Base-by-base conservation (phyloP, 1,140 invertebrate species). In the Diploscapter pachys region DNA sequence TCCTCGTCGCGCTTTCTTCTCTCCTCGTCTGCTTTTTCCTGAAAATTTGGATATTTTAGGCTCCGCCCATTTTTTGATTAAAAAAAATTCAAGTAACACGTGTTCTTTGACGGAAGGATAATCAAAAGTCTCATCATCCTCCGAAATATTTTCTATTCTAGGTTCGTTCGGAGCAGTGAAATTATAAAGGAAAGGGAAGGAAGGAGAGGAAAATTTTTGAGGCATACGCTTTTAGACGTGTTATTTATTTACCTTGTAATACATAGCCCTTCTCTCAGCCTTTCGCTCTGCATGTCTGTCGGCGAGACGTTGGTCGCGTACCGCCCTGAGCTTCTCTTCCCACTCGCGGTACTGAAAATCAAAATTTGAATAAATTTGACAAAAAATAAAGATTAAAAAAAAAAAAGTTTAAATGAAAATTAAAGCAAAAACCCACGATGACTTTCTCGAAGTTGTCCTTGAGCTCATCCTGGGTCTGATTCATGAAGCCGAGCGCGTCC, bases 401-500 rank as follows among this genome's bases (percentile, higher is more conserved):
- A n/a, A n/a, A n/a, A n/a, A n/a, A n/a, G 8, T 59, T n/a, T 8
- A n/a, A n/a, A 9, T 59, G 8, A 59, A 59, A 59, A 31, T 11
- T 59, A 0, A 59, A 11, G 9, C 57, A 31, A 31, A 59, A 59
- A 31, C 9, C 9, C 51, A 65, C 52, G 49, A 75, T 71, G 70
- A 75, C 71, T n/a, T 65, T 56, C 9, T 72, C 65, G 50, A 83
- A 84, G 61, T 79, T 77, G 8, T 83, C 78, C 8, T 70, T 65
- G 63, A 83, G 72, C 9, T 54, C 57, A 6, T 69, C 62, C 13
- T 85, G 80, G 3, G 81, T 72, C 11, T 55, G 4, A 49, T 78
- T 72, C n/a, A 84, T 69, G 69, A 84, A 84, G 6, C 76, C 72
- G 5, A 72, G 56, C 50, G 82, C 79, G 56, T 83, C 79, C 4